phyloP scores from a whole-genome alignment of 1,140 invertebrate species.

The Leptopilina clavipes region DNA sequence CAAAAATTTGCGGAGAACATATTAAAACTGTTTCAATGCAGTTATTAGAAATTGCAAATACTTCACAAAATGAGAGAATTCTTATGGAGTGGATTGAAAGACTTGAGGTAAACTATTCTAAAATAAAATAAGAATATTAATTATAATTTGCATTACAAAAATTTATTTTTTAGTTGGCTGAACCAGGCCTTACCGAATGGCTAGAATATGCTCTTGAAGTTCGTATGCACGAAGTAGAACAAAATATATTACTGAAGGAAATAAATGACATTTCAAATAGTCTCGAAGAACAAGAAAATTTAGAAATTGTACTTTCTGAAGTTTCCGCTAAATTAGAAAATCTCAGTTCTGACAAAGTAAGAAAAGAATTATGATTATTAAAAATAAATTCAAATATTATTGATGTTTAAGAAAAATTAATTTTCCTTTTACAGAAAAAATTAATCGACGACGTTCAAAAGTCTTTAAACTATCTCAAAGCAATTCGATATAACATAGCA shows the following conservation, averaged over 20 bases:
- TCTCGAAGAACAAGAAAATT: not conserved
- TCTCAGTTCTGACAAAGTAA: slow-evolving; percentile 11
- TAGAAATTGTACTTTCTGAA: not conserved
- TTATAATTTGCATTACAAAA: too few species aligned
- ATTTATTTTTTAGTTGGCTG: slow-evolving; percentile 39
- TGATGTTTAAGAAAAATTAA: not conserved
- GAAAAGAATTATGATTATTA: too few species aligned
- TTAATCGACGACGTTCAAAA: slow-evolving; percentile 3
- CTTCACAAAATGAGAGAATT: slow-evolving; percentile 47
- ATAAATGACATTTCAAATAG: slow-evolving; percentile 47
- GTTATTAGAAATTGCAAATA: slow-evolving; percentile 49
- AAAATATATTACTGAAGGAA: slow-evolving; percentile 58
- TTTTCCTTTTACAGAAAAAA: slow-evolving; percentile 2
- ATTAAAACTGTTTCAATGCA: slow-evolving; percentile 55
- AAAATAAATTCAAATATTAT: not conserved
- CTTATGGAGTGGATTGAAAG: slow-evolving; percentile 57
- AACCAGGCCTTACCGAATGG: slow-evolving; percentile 60
- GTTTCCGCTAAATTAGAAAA: slow-evolving; percentile 1
- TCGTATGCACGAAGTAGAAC: slow-evolving; percentile 57
- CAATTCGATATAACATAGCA: not conserved
- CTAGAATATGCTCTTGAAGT: slow-evolving; percentile 61
- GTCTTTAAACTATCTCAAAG: slow-evolving; percentile 12
- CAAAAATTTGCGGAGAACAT: slow-evolving; percentile 59
- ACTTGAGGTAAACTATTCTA: slow-evolving; percentile 54
- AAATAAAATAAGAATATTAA: too few species aligned